Evolutionary conservation across 2,888 invertebrate genomes (phyloP).

Genomic region (Spisula solida): DNA sequence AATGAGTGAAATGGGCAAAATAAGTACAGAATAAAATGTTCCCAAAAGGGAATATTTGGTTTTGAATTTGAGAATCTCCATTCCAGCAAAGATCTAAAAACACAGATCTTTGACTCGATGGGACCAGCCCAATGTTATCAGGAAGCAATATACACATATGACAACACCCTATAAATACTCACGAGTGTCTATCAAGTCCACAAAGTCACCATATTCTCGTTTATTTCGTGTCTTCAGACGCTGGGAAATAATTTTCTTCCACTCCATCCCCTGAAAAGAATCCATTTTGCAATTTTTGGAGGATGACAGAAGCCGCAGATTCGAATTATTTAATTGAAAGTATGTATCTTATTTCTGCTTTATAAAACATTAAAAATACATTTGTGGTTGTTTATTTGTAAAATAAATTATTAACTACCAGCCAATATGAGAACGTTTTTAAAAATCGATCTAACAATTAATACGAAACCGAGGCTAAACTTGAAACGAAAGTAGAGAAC

Average conservation of each 20-base stretch:
- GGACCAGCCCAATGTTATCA: background rate
- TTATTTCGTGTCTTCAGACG: conserved; percentile 79
- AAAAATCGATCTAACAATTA: background rate
- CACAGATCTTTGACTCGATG: too few species aligned
- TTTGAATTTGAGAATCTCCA: too few species aligned
- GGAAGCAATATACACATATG: background rate
- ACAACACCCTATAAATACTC: conserved; percentile 57
- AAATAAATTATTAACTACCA: background rate
- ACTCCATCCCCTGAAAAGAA: conserved; percentile 58
- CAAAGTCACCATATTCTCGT: conserved; percentile 77
- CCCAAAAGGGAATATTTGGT: too few species aligned
- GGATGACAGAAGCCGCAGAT: conserved; percentile 38
- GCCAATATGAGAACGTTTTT: background rate
- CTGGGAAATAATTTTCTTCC: conserved; percentile 77
- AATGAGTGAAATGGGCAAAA: too few species aligned
- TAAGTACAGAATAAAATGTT: too few species aligned
- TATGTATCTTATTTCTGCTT: background rate
- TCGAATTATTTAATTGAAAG: conserved; percentile 24
- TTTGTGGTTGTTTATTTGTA: background rate
- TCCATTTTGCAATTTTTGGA: conserved; percentile 68
- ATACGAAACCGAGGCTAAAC: conserved; percentile 1
- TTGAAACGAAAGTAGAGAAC: conserved; percentile 41
- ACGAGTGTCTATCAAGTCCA: conserved; percentile 81
- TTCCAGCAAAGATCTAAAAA: too few species aligned
- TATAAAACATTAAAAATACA: background rate